A percentile compares a stretch with the other conserved stretches of the same genome.
These are phyloP conservation scores for Leucopternis melanops DNA, from an alignment of 2,113 vertebrate species.

Conservation along the genomic window DNA sequence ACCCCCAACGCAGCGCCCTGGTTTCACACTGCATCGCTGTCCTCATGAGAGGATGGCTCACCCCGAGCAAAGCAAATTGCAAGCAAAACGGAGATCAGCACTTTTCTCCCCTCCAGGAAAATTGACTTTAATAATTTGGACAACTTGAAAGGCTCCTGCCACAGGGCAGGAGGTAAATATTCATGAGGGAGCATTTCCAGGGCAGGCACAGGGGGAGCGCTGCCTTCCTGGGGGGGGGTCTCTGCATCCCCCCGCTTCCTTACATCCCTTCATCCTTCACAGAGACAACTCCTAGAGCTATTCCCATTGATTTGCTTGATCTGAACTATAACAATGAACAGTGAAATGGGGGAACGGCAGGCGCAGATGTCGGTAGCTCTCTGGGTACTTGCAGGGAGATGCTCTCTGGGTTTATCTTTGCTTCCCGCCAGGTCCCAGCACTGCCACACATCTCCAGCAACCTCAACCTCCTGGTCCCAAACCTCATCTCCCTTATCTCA, in stretches of 20 bases:
- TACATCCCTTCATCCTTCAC: neutral
- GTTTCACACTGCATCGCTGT: neutral
- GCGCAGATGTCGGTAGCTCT: neutral
- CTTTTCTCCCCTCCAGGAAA: slow-evolving; percentile 23
- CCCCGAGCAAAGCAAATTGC: neutral
- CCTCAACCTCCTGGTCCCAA: neutral
- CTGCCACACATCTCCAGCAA: neutral
- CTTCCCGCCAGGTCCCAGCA: neutral
- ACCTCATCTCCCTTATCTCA: neutral
- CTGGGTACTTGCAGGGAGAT: neutral
- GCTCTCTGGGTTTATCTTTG: neutral
- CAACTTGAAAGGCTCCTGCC: slow-evolving; percentile 45
- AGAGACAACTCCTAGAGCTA: neutral
- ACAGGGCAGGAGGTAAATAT: slow-evolving; percentile 36
- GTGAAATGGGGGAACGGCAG: neutral
- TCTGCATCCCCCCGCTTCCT: neutral
- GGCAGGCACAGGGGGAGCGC: neutral
- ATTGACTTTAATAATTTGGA: slow-evolving; percentile 34
- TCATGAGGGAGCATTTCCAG: neutral
- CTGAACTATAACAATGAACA: neutral
- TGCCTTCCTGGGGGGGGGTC: neutral
- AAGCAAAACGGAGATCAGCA: neutral
- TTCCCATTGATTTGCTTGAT: neutral
- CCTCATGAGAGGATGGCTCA: neutral
- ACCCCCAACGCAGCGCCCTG: rapidly evolving